phyloP scores from a whole-genome alignment of 2,888 invertebrate genomes.

The Trisateles emortualis region DNA sequence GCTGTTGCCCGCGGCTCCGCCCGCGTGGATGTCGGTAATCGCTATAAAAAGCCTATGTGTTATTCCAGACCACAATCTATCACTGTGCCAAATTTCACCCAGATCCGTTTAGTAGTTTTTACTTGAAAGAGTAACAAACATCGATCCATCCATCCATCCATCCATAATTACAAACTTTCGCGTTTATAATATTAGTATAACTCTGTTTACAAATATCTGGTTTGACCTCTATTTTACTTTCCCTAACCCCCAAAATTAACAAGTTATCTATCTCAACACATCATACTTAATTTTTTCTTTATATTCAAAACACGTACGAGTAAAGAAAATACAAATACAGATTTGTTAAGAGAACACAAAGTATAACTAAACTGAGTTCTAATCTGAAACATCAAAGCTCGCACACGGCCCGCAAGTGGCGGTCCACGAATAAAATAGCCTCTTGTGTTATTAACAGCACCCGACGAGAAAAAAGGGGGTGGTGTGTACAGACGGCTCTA shows the following conservation, averaged over 20 bases:
- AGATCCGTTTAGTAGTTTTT: too few relatives aligned
- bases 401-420: slow-evolving; percentile 79
- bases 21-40: too few relatives aligned
- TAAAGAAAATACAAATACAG: slow-evolving; percentile 28
- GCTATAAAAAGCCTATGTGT: too few relatives aligned
- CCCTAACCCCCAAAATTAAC: neutral
- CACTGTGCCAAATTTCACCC: too few relatives aligned
- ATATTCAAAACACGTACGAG: slow-evolving; percentile 16
- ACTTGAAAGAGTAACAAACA: too few relatives aligned
- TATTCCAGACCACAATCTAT: too few relatives aligned
- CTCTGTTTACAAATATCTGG: neutral
- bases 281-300: neutral
- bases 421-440: slow-evolving; percentile 82
- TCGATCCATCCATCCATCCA: too few relatives aligned
- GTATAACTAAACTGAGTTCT: slow-evolving; percentile 69
- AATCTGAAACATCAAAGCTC: slow-evolving; percentile 82
- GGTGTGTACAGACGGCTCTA: slow-evolving; percentile 42
- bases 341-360: slow-evolving; percentile 30
- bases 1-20: too few relatives aligned
- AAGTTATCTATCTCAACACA: neutral
- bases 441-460: slow-evolving; percentile 85
- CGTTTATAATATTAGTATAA: too few relatives aligned
- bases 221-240: too few relatives aligned
- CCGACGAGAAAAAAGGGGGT: slow-evolving; percentile 69
- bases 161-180: too few relatives aligned